phyloP scores from a whole-genome alignment of 1,140 invertebrate genomes.

The Magallana angulata region DNA sequence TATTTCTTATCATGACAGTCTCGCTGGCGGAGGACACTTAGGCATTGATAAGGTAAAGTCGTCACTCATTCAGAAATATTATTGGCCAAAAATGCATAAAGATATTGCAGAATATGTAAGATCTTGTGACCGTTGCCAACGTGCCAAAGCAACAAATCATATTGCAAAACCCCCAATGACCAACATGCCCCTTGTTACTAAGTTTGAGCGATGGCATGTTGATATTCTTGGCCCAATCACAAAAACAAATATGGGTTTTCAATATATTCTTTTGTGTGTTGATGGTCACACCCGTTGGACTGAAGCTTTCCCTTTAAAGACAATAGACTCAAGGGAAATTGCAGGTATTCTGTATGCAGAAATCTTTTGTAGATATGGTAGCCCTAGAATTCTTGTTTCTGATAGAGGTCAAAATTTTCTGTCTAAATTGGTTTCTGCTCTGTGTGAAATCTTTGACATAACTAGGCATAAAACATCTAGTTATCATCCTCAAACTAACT shows the following conservation, averaged over 20 bases:
- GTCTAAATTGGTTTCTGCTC: conserved; percentile 54
- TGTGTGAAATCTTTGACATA: conserved; percentile 62
- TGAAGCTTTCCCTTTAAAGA: conserved; percentile 53
- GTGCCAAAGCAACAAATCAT: conserved; percentile 2
- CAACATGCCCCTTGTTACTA: conserved; percentile 22
- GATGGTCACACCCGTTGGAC: conserved; percentile 53
- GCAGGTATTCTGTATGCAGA: conserved; percentile 50
- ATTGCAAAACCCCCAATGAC: conserved; percentile 4
- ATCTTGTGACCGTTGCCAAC: conserved; percentile 41
- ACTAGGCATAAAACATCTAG: conserved; percentile 42
- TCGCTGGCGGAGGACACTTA: conserved; percentile 52
- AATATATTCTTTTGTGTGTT: conserved; percentile 57
- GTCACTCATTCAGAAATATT: conserved; percentile 48
- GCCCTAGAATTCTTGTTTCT: conserved; percentile 33
- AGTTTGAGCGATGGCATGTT: conserved; percentile 33
- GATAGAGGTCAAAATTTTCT: conserved; percentile 59
- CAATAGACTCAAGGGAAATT: conserved; percentile 45
- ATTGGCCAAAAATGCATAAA: conserved; percentile 55
- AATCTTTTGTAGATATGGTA: conserved; percentile 53
- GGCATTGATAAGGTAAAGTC: conserved; percentile 47
- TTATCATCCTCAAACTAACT: conserved; percentile 50
- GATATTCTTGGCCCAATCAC: conserved; percentile 48
- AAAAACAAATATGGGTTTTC: conserved; percentile 38
- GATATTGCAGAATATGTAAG: conserved; percentile 46
- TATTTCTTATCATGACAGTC: conserved; percentile 51